These are phyloP conservation scores for Riptortus pedestris DNA, from an alignment of 1,140 invertebrate genomes.

Conservation along the genomic window DNA sequence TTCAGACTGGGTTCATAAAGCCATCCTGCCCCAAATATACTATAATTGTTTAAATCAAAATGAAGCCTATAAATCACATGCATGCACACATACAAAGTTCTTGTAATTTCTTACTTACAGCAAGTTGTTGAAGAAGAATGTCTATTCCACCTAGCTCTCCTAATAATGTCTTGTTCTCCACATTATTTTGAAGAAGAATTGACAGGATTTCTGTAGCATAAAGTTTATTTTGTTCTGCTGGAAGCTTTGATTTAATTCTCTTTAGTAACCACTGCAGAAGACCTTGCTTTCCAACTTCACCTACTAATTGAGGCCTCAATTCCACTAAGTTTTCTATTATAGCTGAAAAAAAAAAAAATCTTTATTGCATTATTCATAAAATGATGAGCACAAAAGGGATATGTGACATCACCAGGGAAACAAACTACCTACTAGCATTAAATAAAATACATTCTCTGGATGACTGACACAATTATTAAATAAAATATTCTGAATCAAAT, in stretches of 20 bases:
- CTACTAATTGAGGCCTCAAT: conserved; percentile 70
- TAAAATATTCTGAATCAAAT: no score
- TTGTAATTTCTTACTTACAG: conserved; percentile 59
- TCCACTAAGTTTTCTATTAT: conserved; percentile 90
- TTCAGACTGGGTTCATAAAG: no score
- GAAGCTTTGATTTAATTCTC: conserved; percentile 70
- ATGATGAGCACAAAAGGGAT: no score
- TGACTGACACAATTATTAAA: no score
- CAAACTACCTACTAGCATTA: no score
- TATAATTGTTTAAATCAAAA: no score
- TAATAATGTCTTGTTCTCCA: conserved; percentile 68
- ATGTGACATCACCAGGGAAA: no score
- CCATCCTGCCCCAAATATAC: no score
- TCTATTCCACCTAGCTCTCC: conserved; percentile 94
- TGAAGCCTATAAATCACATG: no score
- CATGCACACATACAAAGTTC: no score
- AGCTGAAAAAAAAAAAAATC: conserved; percentile 40
- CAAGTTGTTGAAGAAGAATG: conserved; percentile 86
- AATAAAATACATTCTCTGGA: no score
- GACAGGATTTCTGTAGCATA: conserved; percentile 94
- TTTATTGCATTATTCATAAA: conserved; percentile 1
- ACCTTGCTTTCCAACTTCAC: conserved; percentile 78
- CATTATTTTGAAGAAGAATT: conserved; percentile 83
- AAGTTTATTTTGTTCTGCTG: conserved; percentile 92
- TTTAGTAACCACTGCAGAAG: conserved; percentile 87